phyloP scores from a whole-genome alignment of 1,140 invertebrate genomes.

The Aphidius ervi region DNA sequence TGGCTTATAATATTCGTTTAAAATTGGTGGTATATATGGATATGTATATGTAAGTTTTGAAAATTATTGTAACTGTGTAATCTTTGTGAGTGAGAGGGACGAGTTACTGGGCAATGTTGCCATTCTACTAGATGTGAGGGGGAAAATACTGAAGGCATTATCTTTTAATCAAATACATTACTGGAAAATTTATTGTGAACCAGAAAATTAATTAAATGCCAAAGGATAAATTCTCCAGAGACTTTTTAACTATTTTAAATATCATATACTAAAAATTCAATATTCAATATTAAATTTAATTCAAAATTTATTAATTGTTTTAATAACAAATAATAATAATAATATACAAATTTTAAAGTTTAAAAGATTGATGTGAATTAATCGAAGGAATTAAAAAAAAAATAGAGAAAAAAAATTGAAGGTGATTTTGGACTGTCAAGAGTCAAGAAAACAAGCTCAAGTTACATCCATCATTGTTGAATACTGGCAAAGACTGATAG shows the following conservation, averaged over 20 bases:
- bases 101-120: not conserved
- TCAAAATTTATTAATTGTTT: no score
- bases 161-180: slow-evolving; percentile 56
- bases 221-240: slow-evolving; percentile 49
- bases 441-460: slow-evolving; percentile 42
- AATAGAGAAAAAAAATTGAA: not conserved
- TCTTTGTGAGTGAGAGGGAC: slow-evolving; percentile 5
- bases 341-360: no score
- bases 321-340: no score
- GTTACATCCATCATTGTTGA: slow-evolving; percentile 53
- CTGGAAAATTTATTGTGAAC: slow-evolving; percentile 51
- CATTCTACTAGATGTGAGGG: not conserved
- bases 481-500: slow-evolving; percentile 46
- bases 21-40: slow-evolving; percentile 17
- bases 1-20: slow-evolving; percentile 25
- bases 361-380: not conserved
- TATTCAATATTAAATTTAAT: no score
- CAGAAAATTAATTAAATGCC: slow-evolving; percentile 54
- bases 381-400: no score
- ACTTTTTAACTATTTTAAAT: slow-evolving; percentile 27
- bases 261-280: no score
- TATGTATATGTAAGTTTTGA: not conserved
- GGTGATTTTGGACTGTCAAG: slow-evolving; percentile 11
- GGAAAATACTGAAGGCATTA: slow-evolving; percentile 46
- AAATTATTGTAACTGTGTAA: not conserved